Evolutionary conservation across 2,797 vertebrate genomes (phyloP).

Genomic region (Dipus sagitta): DNA sequence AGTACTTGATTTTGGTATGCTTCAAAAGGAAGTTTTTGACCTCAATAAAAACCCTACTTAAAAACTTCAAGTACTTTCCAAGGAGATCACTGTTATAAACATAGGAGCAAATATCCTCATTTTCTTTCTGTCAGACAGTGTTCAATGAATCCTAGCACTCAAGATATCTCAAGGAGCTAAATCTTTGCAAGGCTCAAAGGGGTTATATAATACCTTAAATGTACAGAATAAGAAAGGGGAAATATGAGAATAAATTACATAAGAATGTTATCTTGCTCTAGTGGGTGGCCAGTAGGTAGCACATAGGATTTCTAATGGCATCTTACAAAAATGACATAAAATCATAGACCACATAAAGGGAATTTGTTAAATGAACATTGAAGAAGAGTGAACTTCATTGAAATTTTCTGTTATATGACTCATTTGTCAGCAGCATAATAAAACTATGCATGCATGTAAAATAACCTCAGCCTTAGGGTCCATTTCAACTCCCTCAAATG

Average conservation of each 20-base stretch:
- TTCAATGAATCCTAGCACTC: not conserved
- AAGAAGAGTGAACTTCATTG: not conserved
- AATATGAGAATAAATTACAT: not conserved
- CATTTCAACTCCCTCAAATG: not conserved
- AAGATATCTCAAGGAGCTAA: not conserved
- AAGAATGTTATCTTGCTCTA: not conserved
- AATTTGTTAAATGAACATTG: not conserved
- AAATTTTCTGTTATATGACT: not conserved
- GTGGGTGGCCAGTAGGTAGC: not conserved
- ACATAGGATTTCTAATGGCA: not conserved
- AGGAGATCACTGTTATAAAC: not conserved
- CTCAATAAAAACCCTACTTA: not conserved
- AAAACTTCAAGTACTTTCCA: not conserved
- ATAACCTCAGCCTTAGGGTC: not conserved
- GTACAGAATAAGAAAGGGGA: not conserved
- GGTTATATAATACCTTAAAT: not conserved
- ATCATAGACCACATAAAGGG: not conserved
- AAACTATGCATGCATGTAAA: not conserved
- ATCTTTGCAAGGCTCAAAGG: not conserved
- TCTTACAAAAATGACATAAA: not conserved
- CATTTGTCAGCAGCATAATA: not conserved
- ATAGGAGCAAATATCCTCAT: not conserved
- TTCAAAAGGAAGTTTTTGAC: not conserved
- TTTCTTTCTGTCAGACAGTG: not conserved
- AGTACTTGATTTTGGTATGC: not conserved